phyloP scores from a whole-genome alignment of 1,140 invertebrate genomes.

The Zaprionus africanus region DNA sequence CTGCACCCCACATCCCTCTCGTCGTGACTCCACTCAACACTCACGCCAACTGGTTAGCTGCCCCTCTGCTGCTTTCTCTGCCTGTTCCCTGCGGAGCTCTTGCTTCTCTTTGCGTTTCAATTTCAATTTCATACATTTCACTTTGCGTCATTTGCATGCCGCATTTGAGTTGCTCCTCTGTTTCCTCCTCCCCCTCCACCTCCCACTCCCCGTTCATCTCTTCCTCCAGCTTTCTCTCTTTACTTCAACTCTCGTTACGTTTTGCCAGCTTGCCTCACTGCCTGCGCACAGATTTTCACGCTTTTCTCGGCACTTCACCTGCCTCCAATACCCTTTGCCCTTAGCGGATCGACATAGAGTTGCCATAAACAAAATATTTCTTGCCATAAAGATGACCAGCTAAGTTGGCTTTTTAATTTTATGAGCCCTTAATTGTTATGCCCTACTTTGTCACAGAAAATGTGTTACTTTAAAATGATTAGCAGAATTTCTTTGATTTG shows the following conservation, averaged over 20 bases:
- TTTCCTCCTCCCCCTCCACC: not conserved
- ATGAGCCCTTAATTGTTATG: not conserved
- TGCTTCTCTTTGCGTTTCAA: slow-evolving; percentile 23
- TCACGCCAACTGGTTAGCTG: not conserved
- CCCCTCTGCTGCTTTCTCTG: not conserved
- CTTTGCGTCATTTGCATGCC: slow-evolving; percentile 72
- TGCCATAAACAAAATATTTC: not conserved
- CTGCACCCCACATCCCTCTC: not conserved
- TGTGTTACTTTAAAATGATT: not conserved
- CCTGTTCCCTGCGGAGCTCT: not conserved
- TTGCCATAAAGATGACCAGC: not conserved
- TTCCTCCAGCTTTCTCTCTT: not conserved
- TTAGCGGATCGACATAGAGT: not conserved
- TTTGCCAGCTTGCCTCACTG: not conserved
- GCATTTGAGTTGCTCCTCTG: slow-evolving; percentile 46
- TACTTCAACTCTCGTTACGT: not conserved
- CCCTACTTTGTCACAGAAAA: not conserved
- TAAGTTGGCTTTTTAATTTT: not conserved
- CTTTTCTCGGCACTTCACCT: not conserved
- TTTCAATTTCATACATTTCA: slow-evolving; percentile 74
- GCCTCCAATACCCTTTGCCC: not conserved
- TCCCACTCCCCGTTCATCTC: not conserved
- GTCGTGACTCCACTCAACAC: not conserved
- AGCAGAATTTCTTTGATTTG: too few relatives aligned
- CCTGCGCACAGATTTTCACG: slow-evolving; percentile 2